Base-by-base conservation (phyloP, 53 echinoderm and acorn worm species). In the Holothuria leucospilota region DNA sequence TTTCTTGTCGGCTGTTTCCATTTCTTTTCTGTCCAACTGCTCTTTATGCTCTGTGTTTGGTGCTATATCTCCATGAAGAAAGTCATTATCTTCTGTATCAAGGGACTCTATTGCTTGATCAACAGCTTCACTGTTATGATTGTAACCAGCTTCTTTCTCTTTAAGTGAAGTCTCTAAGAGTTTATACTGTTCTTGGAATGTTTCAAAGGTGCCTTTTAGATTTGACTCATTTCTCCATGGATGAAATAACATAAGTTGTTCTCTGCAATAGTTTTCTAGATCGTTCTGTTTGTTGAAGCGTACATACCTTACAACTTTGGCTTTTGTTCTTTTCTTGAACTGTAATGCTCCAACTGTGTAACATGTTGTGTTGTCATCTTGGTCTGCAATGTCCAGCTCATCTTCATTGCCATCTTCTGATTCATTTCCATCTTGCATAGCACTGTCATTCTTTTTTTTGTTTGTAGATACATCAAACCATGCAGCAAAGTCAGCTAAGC, bases 111-210 rank as follows among this genome's bases (percentile, higher is more conserved):
- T 69, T 11, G 85, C 71, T 13, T 27, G n/a, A 8, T 85, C 85
- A 30, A 85, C 53, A 25, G 29, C 69, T 23, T 85, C 53, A 69
- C 69, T 39, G 39, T 68, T 42, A 28, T 85, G 68, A 51, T 85
- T 85, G 70, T 88, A 88, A 25, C 63, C 66, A n/a, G 40, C 63
- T 62, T 63, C 59, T 41, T 63, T 90, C 29, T 86, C 38, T 38
- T 70, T 65, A 21, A 86, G 20, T 8, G 39, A 14, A 18, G 40
- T 40, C 30, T 74, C 29, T 21, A 84, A 62, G 1, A 27, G 29
- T 69, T 42, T 60, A 51, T 91, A 94, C 24, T 78, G 84, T 21
- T 82, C 66, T 62, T 82, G 88, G 88, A 83, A 88, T 23, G 78
- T 84, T 74, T 85, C 68, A 71, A 78, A 94, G 41, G 66, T 66